Evolutionary conservation across 1,140 invertebrate species (phyloP).

Genomic region (Sitodiplosis mosellana): DNA sequence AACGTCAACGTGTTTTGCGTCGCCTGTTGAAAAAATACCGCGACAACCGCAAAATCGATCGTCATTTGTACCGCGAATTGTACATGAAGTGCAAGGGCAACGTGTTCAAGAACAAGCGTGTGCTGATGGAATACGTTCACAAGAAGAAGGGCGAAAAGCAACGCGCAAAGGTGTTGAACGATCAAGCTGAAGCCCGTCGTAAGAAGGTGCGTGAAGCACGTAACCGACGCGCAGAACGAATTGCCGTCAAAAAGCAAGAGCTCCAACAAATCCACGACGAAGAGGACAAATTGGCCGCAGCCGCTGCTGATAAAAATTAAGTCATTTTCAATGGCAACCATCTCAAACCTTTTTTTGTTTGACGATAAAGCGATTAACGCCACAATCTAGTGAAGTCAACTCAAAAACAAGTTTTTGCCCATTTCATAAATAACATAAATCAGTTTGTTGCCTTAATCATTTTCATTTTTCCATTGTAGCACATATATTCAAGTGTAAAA

Average conservation of each 20-base stretch:
- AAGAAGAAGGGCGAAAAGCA: conserved; percentile 99
- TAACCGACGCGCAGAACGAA: conserved; percentile 85
- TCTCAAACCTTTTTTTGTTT: too few species aligned
- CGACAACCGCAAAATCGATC: conserved; percentile 97
- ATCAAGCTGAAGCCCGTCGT: conserved; percentile 93
- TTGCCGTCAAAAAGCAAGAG: conserved; percentile 84
- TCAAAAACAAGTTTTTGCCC: too few species aligned
- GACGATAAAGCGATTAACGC: too few species aligned
- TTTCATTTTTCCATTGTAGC: too few species aligned
- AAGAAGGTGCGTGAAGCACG: conserved; percentile 89
- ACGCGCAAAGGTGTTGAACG: conserved; percentile 88
- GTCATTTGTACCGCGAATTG: conserved; percentile 92
- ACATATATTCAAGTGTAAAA: too few species aligned
- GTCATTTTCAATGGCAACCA: too few species aligned
- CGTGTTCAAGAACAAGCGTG: conserved; percentile 99
- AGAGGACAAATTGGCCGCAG: conserved; percentile 63
- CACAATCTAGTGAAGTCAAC: too few species aligned
- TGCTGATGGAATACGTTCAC: conserved; percentile 99
- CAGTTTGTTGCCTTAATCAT: too few species aligned
- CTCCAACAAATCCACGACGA: conserved; percentile 70
- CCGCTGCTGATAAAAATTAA: conserved; percentile 30
- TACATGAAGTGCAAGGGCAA: conserved; percentile 99
- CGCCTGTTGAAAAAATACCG: conserved; percentile 91
- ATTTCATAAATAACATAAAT: too few species aligned
- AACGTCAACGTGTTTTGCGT: conserved; percentile 90